Evolutionary conservation across 1,140 invertebrate species (phyloP).

Genomic region (Drosophila trapezifrons): DNA sequence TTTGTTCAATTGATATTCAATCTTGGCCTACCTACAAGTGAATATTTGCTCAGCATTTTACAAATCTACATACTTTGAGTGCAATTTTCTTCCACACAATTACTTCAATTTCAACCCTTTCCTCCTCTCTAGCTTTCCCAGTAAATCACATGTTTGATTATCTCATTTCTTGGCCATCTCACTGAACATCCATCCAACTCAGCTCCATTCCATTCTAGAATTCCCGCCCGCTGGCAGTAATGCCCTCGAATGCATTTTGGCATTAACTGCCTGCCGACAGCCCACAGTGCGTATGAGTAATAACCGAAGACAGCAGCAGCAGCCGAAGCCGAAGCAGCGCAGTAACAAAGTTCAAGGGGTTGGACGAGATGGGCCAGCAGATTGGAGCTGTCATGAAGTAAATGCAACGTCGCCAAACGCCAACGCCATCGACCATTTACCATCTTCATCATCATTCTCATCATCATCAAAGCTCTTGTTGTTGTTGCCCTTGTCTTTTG

Average conservation of each 20-base stretch:
- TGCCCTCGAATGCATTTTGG: constrained; percentile 51
- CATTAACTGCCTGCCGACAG: constrained; percentile 48
- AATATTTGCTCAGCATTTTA: constrained; percentile 23
- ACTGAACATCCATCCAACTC: background rate
- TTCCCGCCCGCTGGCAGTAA: constrained; percentile 28
- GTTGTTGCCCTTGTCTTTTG: constrained; percentile 8
- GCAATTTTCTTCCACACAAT: constrained; percentile 56
- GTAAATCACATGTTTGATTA: constrained; percentile 60
- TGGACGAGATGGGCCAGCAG: constrained; percentile 7
- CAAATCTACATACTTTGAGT: constrained; percentile 6
- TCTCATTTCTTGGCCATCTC: constrained; percentile 57
- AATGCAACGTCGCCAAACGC: constrained; percentile 57
- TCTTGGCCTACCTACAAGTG: constrained; percentile 7
- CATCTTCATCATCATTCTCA: constrained; percentile 25
- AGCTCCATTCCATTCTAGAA: background rate
- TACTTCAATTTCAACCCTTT: constrained; percentile 11
- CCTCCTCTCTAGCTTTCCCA: background rate
- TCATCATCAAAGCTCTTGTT: constrained; percentile 14
- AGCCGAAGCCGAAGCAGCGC: background rate
- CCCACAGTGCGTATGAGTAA: constrained; percentile 78
- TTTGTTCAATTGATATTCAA: constrained; percentile 5
- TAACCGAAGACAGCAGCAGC: constrained; percentile 44
- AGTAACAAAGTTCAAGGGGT: constrained; percentile 39
- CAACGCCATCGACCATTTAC: constrained; percentile 61
- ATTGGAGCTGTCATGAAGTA: constrained; percentile 60